These are phyloP conservation scores for Brienomyrus brachyistius DNA, from an alignment of 2,113 vertebrate genomes.

Conservation along the genomic window DNA sequence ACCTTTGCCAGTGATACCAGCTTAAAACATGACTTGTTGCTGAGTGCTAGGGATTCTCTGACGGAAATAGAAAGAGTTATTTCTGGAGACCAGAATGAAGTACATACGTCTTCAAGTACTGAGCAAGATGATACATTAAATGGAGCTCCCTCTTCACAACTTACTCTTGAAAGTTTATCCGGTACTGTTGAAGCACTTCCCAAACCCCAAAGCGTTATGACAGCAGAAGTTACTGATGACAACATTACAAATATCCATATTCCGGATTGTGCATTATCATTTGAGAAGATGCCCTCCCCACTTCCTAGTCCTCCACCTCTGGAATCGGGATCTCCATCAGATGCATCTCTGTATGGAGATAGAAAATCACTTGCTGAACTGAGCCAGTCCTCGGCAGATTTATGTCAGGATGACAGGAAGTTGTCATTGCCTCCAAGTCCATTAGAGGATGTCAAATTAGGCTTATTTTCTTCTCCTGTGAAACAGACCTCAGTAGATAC, in stretches of 20 bases:
- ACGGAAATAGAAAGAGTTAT: constrained; percentile 59
- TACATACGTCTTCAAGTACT: constrained; percentile 64
- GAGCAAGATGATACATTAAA: constrained; percentile 85
- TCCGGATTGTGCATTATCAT: constrained; percentile 62
- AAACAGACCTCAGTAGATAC: constrained; percentile 57
- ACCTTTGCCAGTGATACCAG: constrained; percentile 79
- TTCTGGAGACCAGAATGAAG: constrained; percentile 47
- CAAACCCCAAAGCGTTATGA: constrained; percentile 56
- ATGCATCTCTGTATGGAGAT: constrained; percentile 58
- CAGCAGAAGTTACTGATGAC: constrained; percentile 74
- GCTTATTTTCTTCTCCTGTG: constrained; percentile 38
- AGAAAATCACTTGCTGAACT: constrained; percentile 47
- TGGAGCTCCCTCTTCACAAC: constrained; percentile 78
- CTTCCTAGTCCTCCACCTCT: constrained; percentile 63
- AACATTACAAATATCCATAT: constrained; percentile 78
- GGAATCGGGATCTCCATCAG: constrained; percentile 60
- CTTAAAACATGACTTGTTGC: constrained; percentile 69
- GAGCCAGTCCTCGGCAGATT: constrained; percentile 41
- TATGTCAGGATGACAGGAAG: constrained; percentile 50
- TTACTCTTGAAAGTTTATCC: constrained; percentile 73
- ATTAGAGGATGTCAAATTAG: constrained; percentile 52
- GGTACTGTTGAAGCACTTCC: constrained; percentile 71
- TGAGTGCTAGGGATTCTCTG: constrained; percentile 65
- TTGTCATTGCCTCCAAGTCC: constrained; percentile 54
- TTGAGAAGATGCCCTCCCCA: constrained; percentile 65